These are phyloP conservation scores for Thecocarcelia acutangulata DNA, from an alignment of 2,888 invertebrate genomes.

Conservation along the genomic window DNA sequence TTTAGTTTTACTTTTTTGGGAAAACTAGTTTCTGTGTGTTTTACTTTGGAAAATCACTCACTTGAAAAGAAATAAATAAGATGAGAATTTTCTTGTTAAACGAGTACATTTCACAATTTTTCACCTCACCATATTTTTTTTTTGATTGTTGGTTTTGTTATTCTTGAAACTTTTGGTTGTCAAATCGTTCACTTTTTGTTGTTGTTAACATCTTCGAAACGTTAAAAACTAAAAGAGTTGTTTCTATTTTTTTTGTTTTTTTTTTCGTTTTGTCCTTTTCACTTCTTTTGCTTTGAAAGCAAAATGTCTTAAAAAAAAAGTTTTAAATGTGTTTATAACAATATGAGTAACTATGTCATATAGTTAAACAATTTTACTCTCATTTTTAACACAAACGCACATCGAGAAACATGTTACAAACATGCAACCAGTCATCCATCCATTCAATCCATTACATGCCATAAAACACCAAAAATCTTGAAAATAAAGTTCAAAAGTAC, in stretches of 20 bases:
- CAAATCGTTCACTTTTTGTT: conserved; percentile 31
- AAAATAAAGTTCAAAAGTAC: conserved; percentile 52
- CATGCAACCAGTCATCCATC: conserved; percentile 32
- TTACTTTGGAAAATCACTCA: conserved; percentile 6
- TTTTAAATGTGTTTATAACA: conserved; percentile 39
- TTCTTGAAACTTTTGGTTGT: conserved; percentile 10
- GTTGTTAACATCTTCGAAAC: conserved; percentile 22
- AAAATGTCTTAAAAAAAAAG: conserved; percentile 45
- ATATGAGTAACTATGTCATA: conserved; percentile 53
- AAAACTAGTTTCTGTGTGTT: not conserved
- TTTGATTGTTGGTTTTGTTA: not conserved
- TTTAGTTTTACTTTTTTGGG: not conserved
- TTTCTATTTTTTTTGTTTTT: not conserved
- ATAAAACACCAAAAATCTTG: conserved; percentile 50
- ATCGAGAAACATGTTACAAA: not conserved
- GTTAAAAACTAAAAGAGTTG: conserved; percentile 49
- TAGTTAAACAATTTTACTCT: conserved; percentile 45
- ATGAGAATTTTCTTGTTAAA: conserved; percentile 19
- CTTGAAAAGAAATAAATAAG: conserved; percentile 9
- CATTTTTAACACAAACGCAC: not conserved
- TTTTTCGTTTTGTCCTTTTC: too few species aligned
- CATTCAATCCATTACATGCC: conserved; percentile 40
- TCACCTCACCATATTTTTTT: not conserved
- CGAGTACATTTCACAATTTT: conserved; percentile 14
- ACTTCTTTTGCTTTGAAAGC: not conserved